Evolutionary conservation across 2,797 vertebrate genomes (phyloP), one percentile per base, ranked within the genome.

Genomic region (Pangasius djambal): DNA sequence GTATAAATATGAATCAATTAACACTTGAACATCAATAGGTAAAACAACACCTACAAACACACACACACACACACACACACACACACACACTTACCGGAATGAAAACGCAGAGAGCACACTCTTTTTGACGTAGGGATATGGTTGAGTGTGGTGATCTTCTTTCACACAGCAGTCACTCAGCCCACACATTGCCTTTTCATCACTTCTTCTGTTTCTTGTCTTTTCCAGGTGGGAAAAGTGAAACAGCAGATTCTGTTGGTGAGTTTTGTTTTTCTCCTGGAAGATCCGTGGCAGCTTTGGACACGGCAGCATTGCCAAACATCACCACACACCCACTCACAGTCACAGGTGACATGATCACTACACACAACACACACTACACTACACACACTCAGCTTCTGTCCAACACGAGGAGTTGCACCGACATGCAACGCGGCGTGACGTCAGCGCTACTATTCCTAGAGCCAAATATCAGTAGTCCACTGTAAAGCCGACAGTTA

Each of bases 401-500:
- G 20, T 15, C 25, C 63, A 69, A 44, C 63, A 69, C 63, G 9
- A 84, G 59, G 22, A 63, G 13, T 1, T 65, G 6, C 40, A n/a
- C 82, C 63, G 83, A 50, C 83, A 40, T 84, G 83, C 85, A 86
- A 31, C 70, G 69, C 37, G 85, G 85, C 15, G 70, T 85, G 55
- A 75, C 85, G 85, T 59, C 31, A 34, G 1, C 16, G 15, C 18
- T 70, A 59, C 37, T 74, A 72, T 88, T 70, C 44, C 50, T 44
- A 25, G 8, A 61, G 5, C 25, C 31, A 34, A 77, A 52, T 37
- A 52, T 69, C 63, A 70, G 52, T 13, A 70, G 74, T 22, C 18
- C 18, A 67, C 40, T 15, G 74, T 65, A 79, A 87, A 78, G n/a
- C 74, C 59, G 9, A 52, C 1, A 25, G 75, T 87, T 87, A 87